These are phyloP conservation scores for Sipha flava DNA, from an alignment of 1,140 invertebrate species.

Conservation along the genomic window DNA sequence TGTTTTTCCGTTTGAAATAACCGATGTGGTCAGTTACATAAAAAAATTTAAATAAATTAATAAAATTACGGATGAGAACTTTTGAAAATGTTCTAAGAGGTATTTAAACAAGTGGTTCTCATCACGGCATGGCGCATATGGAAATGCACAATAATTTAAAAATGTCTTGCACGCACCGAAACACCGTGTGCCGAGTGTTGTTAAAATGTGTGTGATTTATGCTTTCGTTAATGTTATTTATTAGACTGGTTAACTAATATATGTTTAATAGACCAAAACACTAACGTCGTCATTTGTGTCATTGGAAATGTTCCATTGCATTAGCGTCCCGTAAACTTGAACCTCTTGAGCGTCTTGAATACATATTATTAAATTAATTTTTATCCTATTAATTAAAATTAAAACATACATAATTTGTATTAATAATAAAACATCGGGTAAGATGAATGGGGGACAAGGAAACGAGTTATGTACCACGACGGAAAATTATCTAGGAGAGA, in stretches of 20 bases:
- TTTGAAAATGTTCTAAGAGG: not conserved
- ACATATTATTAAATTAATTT: conserved; percentile 2
- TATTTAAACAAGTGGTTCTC: not conserved
- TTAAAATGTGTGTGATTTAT: conserved; percentile 20
- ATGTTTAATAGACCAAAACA: conserved; percentile 29
- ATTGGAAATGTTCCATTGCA: conserved; percentile 27
- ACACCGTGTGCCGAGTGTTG: not conserved
- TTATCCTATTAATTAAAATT: conserved; percentile 8
- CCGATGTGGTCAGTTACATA: not conserved
- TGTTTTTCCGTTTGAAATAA: too few relatives aligned
- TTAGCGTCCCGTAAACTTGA: conserved; percentile 9
- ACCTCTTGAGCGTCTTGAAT: not conserved
- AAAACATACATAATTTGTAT: not conserved
- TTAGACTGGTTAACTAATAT: conserved; percentile 26
- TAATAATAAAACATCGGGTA: not conserved
- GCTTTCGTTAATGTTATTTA: conserved; percentile 30
- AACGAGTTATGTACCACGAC: not conserved
- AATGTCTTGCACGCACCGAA: not conserved
- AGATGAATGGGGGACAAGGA: too few relatives aligned
- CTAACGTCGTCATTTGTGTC: conserved; percentile 29
- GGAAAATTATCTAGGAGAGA: too few relatives aligned
- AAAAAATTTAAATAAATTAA: not conserved
- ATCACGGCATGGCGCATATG: not conserved
- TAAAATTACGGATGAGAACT: not conserved
- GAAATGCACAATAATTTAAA: not conserved